phyloP scores from a whole-genome alignment of 2,113 vertebrate genomes.

The Carollia perspicillata region DNA sequence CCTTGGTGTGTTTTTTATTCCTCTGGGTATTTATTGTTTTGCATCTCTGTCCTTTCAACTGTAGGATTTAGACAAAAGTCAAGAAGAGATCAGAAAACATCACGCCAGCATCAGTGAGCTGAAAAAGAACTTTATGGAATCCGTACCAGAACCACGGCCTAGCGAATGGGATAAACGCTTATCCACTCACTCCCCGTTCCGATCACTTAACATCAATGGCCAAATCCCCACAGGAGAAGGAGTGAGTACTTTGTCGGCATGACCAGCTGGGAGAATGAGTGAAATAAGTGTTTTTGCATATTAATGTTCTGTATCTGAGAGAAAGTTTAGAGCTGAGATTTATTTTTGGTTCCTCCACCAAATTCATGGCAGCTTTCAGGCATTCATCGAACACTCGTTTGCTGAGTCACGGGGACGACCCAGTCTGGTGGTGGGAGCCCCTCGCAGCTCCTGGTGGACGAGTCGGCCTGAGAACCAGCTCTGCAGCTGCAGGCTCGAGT shows the following conservation, averaged over 20 bases:
- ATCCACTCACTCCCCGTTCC: conserved; percentile 94
- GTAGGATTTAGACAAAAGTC: conserved; percentile 96
- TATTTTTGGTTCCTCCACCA: conserved; percentile 11
- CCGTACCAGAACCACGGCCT: conserved; percentile 91
- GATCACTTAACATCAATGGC: conserved; percentile 91
- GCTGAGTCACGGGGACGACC: not conserved
- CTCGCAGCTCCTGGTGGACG: not conserved
- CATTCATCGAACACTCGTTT: not conserved
- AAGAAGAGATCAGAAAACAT: conserved; percentile 96
- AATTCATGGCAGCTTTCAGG: not conserved
- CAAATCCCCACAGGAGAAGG: conserved; percentile 91
- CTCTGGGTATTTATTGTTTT: not conserved
- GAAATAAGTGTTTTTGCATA: not conserved
- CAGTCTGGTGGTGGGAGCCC: not conserved
- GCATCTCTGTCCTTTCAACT: conserved; percentile 66
- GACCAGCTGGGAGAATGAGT: not conserved
- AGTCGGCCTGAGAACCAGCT: conserved; percentile 9
- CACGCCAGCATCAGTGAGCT: conserved; percentile 97
- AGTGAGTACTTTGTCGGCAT: conserved; percentile 84
- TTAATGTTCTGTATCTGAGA: conserved; percentile 12
- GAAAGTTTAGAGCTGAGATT: conserved; percentile 34
- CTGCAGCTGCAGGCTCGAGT: conserved; percentile 2
- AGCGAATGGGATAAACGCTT: conserved; percentile 99
- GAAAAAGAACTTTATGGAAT: conserved; percentile 99
- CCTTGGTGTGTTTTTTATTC: not conserved